Evolutionary conservation across 2,797 vertebrate species (phyloP), one percentile per base, ranked within the genome.

Genomic region (Zalophus californianus): DNA sequence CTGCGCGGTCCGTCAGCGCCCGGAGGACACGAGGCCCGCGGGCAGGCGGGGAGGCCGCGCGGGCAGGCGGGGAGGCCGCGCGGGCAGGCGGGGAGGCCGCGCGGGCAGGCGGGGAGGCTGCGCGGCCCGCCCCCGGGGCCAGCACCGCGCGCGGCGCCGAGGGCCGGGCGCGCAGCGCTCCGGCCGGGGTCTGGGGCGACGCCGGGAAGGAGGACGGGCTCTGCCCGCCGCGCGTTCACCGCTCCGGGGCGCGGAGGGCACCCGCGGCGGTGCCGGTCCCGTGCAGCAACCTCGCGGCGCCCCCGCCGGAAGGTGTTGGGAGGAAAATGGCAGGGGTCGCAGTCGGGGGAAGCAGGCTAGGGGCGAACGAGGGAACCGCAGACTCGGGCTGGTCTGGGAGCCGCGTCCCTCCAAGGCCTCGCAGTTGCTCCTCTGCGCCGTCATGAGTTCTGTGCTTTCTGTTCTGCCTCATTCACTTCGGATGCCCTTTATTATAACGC

Each of bases 151-250:
- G 5, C 6, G 29, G 62, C 6, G 29, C n/a, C 14, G 11, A 13
- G 25, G 60, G 12, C 2, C 27, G 6, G 60, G 25, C n/a, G 25
- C 13, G 60, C 60, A 2, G 60, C 27, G 60, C 60, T 5, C 29
- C 29, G 14, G 29, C 14, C 29, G 29, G 29, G 29, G 3, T 16
- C 62, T 0, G 13, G 62, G 62, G 62, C 27, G 15, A 3, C 16
- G 7, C 3, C 16, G 64, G 32, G 16, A 2, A 68, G 16, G 16
- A 25, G 64, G 32, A 10, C 64, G 2, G 18, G 64, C 64, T 1
- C 32, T 10, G 64, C 8, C 7, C 29, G 32, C 64, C 0, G 15
- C 32, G 3, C 3, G 7, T 18, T 16, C 9, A n/a, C 3, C 13
- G 32, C 62, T 10, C 64, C 64, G 2, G 64, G n/a, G 0, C 64